phyloP scores from a whole-genome alignment of 2,797 vertebrate species.

The Remorina albescens region DNA sequence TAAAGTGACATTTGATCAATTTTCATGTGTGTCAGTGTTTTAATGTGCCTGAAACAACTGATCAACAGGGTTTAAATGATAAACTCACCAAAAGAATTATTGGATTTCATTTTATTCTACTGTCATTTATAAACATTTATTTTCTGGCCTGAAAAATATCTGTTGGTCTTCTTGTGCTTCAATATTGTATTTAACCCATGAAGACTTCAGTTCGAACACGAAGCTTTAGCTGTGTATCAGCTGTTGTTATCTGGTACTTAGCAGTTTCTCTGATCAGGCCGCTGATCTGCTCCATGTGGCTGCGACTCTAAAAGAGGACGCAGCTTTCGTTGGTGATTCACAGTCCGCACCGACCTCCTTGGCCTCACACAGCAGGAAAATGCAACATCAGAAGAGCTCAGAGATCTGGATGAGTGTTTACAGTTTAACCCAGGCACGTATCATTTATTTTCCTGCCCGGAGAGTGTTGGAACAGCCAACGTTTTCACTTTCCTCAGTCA shows the following conservation, averaged over 20 bases:
- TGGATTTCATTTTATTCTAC: neutral
- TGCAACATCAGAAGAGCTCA: conserved; percentile 26
- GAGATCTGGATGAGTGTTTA: conserved; percentile 80
- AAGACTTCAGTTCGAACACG: neutral
- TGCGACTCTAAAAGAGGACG: conserved; percentile 75
- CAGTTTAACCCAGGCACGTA: conserved; percentile 75
- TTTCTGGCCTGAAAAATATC: too few species aligned
- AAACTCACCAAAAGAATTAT: neutral
- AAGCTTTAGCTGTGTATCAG: neutral
- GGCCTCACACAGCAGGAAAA: neutral
- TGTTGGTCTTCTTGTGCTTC: neutral
- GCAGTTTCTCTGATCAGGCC: conserved; percentile 65
- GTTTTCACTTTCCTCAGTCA: neutral
- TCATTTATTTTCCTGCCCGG: neutral
- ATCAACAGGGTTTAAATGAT: neutral
- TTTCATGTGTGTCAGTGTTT: too few species aligned
- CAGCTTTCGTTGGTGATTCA: conserved; percentile 24
- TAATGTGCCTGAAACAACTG: neutral
- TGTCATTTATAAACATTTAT: too few species aligned
- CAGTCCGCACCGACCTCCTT: conserved; percentile 24
- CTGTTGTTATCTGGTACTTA: neutral
- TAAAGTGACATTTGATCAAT: neutral
- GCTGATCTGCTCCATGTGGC: conserved; percentile 68
- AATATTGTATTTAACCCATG: conserved; percentile 6
- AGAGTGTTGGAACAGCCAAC: neutral